Conservation (phyloP, 2,888 invertebrate species). For the Buathra laborator region DNA sequence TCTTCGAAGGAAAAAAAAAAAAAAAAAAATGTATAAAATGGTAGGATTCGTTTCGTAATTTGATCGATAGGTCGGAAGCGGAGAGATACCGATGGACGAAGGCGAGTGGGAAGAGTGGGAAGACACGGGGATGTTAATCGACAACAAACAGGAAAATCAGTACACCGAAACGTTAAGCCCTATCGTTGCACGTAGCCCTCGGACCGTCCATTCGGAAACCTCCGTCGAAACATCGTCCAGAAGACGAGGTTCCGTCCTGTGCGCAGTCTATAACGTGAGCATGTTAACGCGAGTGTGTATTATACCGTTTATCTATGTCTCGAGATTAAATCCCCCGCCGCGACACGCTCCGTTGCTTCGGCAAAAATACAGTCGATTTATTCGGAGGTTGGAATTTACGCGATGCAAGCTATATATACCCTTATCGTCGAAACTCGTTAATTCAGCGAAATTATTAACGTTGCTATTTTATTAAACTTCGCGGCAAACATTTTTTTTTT, state of each 20-base stretch:
- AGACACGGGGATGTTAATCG: conserved; percentile 73
- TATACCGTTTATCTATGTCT: not conserved
- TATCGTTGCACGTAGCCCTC: conserved; percentile 78
- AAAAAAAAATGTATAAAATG: not conserved
- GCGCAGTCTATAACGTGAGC: conserved; percentile 89
- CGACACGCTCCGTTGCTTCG: conserved; percentile 20
- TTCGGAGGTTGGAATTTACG: not conserved
- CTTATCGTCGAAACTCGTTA: not conserved
- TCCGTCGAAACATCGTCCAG: conserved; percentile 82
- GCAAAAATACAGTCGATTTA: conserved; percentile 33
- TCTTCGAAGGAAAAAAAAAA: not conserved
- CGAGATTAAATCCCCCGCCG: not conserved
- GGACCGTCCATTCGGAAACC: conserved; percentile 80
- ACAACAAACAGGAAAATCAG: conserved; percentile 69
- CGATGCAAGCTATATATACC: no score
- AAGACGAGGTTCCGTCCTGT: conserved; percentile 87
- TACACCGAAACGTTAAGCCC: conserved; percentile 76
- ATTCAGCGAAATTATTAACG: not conserved
- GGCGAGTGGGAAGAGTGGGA: conserved; percentile 93
- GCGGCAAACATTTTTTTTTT: not conserved
- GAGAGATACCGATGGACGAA: conserved; percentile 92
- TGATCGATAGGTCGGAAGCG: conserved; percentile 90
- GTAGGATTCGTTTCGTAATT: not conserved
- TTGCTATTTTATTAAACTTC: not conserved
- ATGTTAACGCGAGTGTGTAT: conserved; percentile 10